Conservation (phyloP, 2,888 invertebrate species). For the Ellobium chinense region DNA sequence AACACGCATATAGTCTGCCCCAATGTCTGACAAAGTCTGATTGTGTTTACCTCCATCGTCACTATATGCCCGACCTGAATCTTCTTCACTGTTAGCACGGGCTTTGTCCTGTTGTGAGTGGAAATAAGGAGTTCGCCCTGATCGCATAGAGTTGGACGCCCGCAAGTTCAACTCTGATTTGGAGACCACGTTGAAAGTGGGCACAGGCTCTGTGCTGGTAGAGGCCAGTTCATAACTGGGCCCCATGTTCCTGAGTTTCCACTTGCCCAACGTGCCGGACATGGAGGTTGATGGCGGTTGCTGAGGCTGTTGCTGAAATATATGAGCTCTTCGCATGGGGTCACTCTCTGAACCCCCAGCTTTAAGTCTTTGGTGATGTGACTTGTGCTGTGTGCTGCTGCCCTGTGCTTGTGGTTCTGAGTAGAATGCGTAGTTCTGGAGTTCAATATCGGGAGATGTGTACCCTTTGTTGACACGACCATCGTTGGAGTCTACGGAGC, state of each 20-base stretch:
- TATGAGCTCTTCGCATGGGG: slow-evolving; percentile 28
- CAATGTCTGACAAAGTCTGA: slow-evolving; percentile 90
- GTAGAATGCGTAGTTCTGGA: slow-evolving; percentile 63
- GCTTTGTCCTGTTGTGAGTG: slow-evolving; percentile 55
- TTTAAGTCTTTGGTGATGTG: slow-evolving; percentile 30
- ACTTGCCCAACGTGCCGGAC: slow-evolving; percentile 29
- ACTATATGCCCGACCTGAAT: slow-evolving; percentile 54
- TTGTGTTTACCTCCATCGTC: slow-evolving; percentile 50
- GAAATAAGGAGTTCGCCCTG: slow-evolving; percentile 47
- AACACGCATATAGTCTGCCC: slow-evolving; percentile 95
- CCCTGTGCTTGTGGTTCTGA: neutral
- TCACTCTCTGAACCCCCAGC: slow-evolving; percentile 41
- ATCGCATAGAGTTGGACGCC: slow-evolving; percentile 40
- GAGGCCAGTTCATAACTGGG: slow-evolving; percentile 45
- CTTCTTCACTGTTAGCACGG: slow-evolving; percentile 51
- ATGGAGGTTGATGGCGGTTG: slow-evolving; percentile 2
- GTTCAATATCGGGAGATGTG: slow-evolving; percentile 75
- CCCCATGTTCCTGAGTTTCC: slow-evolving; percentile 47
- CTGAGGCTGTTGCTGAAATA: slow-evolving; percentile 9
- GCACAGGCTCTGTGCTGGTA: slow-evolving; percentile 28
- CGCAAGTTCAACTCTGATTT: slow-evolving; percentile 44
- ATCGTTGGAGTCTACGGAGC: slow-evolving; percentile 54
- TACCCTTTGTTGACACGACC: slow-evolving; percentile 73
- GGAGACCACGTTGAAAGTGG: slow-evolving; percentile 42
- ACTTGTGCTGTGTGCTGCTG: neutral